These are phyloP conservation scores for Myocastor coypus DNA, from an alignment of 2,113 vertebrate genomes.

Conservation along the genomic window DNA sequence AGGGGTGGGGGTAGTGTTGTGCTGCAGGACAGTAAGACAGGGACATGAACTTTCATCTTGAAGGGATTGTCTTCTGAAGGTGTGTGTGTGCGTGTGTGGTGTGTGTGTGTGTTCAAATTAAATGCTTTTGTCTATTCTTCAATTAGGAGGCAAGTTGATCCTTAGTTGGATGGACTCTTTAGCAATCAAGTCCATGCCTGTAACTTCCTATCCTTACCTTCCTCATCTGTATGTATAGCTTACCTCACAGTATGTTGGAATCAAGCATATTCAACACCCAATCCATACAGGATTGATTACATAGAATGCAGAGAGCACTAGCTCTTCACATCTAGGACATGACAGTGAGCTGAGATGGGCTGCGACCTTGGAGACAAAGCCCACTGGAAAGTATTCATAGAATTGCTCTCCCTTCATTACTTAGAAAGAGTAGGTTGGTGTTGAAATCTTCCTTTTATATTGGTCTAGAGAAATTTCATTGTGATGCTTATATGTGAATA, in stretches of 20 bases:
- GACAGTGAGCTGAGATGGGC: neutral
- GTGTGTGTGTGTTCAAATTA: neutral
- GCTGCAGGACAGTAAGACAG: too few species aligned
- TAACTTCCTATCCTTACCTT: neutral
- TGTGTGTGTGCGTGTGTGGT: neutral
- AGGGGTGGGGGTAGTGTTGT: neutral
- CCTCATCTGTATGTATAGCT: neutral
- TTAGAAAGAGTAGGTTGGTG: neutral
- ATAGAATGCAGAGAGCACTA: accelerated
- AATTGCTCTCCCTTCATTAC: neutral
- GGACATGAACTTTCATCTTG: neutral
- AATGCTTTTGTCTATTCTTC: neutral
- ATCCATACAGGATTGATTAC: neutral
- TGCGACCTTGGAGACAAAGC: neutral
- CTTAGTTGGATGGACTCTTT: neutral
- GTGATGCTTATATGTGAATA: neutral
- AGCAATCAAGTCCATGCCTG: neutral
- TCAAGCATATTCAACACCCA: neutral
- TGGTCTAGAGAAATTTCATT: constrained; percentile 28
- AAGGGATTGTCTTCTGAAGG: neutral
- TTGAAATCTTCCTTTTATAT: neutral
- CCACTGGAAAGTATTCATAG: neutral
- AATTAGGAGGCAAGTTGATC: neutral
- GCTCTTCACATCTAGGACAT: neutral
- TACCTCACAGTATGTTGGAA: neutral